Evolutionary conservation across 2,113 vertebrate species (phyloP).

Genomic region (Eonycteris spelaea): DNA sequence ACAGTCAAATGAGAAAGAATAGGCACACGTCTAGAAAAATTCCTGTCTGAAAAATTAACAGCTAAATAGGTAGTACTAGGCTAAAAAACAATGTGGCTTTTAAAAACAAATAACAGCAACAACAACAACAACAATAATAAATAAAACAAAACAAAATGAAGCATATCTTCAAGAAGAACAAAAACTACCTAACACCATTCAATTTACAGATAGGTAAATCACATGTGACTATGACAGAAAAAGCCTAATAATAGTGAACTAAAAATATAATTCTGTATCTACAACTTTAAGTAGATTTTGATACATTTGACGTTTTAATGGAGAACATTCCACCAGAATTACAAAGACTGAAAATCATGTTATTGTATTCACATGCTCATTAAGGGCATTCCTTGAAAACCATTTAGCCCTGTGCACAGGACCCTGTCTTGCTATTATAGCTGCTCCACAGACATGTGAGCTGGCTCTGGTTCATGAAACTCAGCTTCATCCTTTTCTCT

Average conservation of each 20-base stretch:
- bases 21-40: not conserved
- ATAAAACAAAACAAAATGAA: not conserved
- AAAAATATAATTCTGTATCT: not conserved
- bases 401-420: not conserved
- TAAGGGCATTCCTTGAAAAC: not conserved
- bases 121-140: no score
- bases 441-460: not conserved
- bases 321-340: not conserved
- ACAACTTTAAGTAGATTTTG: not conserved
- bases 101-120: not conserved
- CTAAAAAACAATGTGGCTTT: not conserved
- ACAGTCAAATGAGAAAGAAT: not conserved
- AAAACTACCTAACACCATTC: not conserved
- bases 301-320: not conserved
- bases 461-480: not conserved
- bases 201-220: not conserved
- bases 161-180: not conserved
- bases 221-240: not conserved
- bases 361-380: not conserved
- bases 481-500: not conserved
- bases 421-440: not conserved
- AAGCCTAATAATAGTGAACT: not conserved
- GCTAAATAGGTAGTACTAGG: not conserved
- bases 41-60: not conserved
- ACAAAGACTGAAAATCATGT: not conserved